phyloP scores from a whole-genome alignment of 2,113 vertebrate species.

The Lamprotornis superbus region DNA sequence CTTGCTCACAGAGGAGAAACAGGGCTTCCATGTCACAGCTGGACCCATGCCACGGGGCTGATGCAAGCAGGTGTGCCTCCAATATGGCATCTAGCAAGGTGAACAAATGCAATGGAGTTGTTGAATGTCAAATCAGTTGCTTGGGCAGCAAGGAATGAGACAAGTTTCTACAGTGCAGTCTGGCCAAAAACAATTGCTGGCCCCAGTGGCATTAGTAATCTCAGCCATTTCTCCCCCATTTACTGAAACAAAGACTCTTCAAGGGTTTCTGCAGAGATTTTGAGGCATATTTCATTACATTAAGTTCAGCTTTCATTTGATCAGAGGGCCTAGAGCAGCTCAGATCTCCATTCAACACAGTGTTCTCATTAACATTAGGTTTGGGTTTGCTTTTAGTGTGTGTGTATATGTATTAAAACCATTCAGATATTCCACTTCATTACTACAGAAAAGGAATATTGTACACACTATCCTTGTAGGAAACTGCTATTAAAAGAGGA shows the following conservation, averaged over 20 bases:
- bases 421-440: background rate
- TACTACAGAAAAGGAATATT: background rate
- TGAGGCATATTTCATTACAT: background rate
- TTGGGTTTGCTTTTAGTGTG: background rate
- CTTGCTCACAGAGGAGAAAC: background rate
- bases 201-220: background rate
- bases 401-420: background rate
- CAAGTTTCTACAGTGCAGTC: background rate
- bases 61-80: background rate
- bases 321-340: background rate
- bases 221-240: background rate
- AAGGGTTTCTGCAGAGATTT: background rate
- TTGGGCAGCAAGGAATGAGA: background rate
- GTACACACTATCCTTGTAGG: background rate
- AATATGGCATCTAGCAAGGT: background rate
- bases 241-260: background rate
- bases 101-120: background rate
- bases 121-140: background rate
- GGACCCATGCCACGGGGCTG: background rate
- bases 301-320: background rate
- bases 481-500: background rate
- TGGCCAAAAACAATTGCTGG: background rate
- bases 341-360: background rate
- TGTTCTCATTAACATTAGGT: background rate
- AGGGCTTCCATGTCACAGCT: background rate